Base-by-base conservation (phyloP, 2,888 invertebrate genomes). In the Leptopterna dolabrata region DNA sequence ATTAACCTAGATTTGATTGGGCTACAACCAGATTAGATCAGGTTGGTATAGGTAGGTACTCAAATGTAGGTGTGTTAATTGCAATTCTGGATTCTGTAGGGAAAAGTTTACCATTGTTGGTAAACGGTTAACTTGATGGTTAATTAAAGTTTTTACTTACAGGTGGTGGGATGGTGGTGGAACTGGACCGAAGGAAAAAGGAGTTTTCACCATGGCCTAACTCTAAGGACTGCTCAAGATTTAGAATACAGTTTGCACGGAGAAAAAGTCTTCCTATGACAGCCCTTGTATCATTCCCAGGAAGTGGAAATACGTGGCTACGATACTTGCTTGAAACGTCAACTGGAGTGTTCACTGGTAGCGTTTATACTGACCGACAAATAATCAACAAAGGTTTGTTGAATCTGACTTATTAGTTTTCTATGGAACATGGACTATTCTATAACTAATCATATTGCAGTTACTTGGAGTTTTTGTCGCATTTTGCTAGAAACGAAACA, bases 231-330 rank as follows among this genome's bases (percentile, higher is more conserved):
- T 86, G 86, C 47, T 86, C 86, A 36, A 76, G 86, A 86, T 86
- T 86, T 36, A 76, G 86, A 43, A 71, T 86, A 45, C 47, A 78
- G 43, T 86, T 86, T 63, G 86, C 86, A 11, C 36, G 86, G n/a
- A 45, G 76, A 55, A 86, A 71, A 43, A 86, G 86, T 86, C 78
- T 86, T 55, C 92, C 93, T 0, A 92, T 94, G 11, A 93, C 94
- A 0, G 96, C 96, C 0, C 92, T 96, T 45, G 96, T 95, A 0
- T 96, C 96, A 0, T 96, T 95, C 91, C 96, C 96, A 6, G 96
- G 96, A n/a, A 96, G 96, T 91, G 96, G 96, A 0, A 96, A 96
- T 91, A 96, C 96, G 29, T 96, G 96, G 96, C 92, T 96, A 19
- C 92, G 96, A 87, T 96, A 96, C 91, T 92, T 96, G 70, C 91